These are phyloP conservation scores for Xiphias gladius DNA, from an alignment of 2,113 vertebrate species.

Conservation along the genomic window DNA sequence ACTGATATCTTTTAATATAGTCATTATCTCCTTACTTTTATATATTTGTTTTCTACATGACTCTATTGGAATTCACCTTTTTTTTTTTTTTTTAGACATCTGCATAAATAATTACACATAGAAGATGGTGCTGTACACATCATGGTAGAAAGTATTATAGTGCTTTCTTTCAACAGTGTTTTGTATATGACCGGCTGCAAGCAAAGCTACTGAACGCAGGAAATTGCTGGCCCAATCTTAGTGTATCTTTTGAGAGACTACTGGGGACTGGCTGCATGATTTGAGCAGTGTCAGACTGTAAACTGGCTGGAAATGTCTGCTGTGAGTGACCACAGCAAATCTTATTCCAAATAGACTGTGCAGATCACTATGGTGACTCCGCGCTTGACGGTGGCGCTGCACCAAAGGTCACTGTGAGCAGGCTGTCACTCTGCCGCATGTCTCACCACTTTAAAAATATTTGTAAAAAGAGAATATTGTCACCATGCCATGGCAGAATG, in stretches of 20 bases:
- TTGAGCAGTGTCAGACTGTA: conserved; percentile 62
- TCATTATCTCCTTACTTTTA: conserved; percentile 77
- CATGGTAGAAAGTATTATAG: conserved; percentile 73
- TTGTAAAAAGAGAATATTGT: conserved; percentile 61
- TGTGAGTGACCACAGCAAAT: conserved; percentile 62
- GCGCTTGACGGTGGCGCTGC: conserved; percentile 43
- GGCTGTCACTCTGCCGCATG: conserved; percentile 44
- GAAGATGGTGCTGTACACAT: conserved; percentile 85
- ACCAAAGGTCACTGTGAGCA: conserved; percentile 61
- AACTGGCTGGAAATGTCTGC: conserved; percentile 67
- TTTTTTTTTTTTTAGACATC: conserved; percentile 73
- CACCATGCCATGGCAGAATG: conserved; percentile 69
- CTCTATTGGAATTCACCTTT: conserved; percentile 76
- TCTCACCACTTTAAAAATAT: conserved; percentile 55
- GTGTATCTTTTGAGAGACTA: conserved; percentile 39
- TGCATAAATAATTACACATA: conserved; percentile 85
- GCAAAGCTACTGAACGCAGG: conserved; percentile 58
- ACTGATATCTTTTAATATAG: conserved; percentile 81
- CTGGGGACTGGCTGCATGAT: conserved; percentile 58
- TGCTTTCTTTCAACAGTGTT: conserved; percentile 61
- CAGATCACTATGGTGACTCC: conserved; percentile 59
- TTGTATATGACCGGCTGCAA: conserved; percentile 60
- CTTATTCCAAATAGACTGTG: conserved; percentile 53
- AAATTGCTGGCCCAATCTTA: conserved; percentile 53
- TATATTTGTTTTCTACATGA: conserved; percentile 79